These are phyloP conservation scores for Scytalopus superciliaris DNA, from an alignment of 2,113 vertebrate genomes.

Conservation along the genomic window DNA sequence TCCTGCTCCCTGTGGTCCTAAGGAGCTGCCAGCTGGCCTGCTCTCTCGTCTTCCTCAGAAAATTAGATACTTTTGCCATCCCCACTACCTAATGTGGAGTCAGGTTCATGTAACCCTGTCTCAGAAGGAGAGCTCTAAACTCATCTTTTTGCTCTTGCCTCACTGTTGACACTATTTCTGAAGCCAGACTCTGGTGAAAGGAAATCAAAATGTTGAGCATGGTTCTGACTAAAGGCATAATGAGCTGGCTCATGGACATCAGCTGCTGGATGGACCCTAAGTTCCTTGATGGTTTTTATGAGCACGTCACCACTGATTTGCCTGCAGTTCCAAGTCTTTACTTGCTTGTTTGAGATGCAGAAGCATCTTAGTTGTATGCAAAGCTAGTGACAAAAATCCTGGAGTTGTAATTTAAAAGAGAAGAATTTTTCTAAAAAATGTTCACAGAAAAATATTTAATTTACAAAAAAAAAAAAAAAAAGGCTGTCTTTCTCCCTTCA, in stretches of 20 bases:
- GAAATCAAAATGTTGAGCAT: not conserved
- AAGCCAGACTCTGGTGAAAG: not conserved
- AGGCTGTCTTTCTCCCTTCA: not conserved
- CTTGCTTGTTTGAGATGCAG: not conserved
- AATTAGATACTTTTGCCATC: slow-evolving; percentile 38
- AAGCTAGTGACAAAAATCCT: not conserved
- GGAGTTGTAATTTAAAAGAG: not conserved
- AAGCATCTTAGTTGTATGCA: not conserved
- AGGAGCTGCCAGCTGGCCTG: slow-evolving; percentile 57
- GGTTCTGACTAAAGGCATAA: not conserved
- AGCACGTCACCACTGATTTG: not conserved
- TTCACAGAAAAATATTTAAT: not conserved
- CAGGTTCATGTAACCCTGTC: slow-evolving; percentile 32
- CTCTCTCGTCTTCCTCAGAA: slow-evolving; percentile 4
- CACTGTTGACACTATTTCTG: not conserved
- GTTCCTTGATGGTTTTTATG: not conserved
- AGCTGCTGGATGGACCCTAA: not conserved
- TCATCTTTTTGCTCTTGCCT: not conserved
- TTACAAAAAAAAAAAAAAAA: not conserved
- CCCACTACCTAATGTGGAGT: slow-evolving; percentile 5
- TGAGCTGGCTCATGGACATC: not conserved
- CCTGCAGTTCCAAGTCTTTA: not conserved
- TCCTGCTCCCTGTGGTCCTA: slow-evolving; percentile 33
- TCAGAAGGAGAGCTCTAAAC: not conserved
- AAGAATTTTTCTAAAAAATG: not conserved